Base-by-base conservation (phyloP, 2,888 invertebrate genomes). In the Danaus chrysippus region DNA sequence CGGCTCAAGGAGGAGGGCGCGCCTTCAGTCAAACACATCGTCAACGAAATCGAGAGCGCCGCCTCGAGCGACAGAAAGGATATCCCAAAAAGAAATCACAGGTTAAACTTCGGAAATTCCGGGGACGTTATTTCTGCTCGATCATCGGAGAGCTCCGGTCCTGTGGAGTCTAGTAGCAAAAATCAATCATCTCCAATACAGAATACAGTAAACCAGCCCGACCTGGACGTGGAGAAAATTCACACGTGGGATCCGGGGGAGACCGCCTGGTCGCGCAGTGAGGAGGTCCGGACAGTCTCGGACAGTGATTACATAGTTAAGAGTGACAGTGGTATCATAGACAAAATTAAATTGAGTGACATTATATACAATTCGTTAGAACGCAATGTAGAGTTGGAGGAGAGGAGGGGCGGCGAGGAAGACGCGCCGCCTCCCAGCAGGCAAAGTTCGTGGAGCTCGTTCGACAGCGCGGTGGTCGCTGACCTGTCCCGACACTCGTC, bases 401-500 rank as follows among this genome's bases (percentile, higher is more conserved):
- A 79, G 41, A 75, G 76, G 87, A 93, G 77, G 75, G 68, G 23
- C 46, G 71, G 61, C 64, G 83, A 82, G 69, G 78, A 82, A 46
- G 79, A 83, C 17, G 81, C 80, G 70, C 76, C 83, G 74, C 80
- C 87, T 72, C 79, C 88, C 69, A 84, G 89, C 69, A 86, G 95
- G 42, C 95, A 95, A 81, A 94, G 94, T 82, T 95, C 95, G 56
- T 95, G 95, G 95, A 94, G 94, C 77, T 94, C 94, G 42, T 94
- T 94, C 79, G 96, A 96, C 82, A 95, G 95, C 78, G 95, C 95
- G 34, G 94, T 95, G 43, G 94, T 93, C 55, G 87, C 94, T 66
- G 95, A 95, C 71, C 93, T 94, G 42, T 95, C 95, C 63, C 92
- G 96, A 10, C 95, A 96, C 78, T 94, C 96, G 69, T 96, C 96